Conservation (phyloP, 2,888 invertebrate species). For the Blastobasis adustella region DNA sequence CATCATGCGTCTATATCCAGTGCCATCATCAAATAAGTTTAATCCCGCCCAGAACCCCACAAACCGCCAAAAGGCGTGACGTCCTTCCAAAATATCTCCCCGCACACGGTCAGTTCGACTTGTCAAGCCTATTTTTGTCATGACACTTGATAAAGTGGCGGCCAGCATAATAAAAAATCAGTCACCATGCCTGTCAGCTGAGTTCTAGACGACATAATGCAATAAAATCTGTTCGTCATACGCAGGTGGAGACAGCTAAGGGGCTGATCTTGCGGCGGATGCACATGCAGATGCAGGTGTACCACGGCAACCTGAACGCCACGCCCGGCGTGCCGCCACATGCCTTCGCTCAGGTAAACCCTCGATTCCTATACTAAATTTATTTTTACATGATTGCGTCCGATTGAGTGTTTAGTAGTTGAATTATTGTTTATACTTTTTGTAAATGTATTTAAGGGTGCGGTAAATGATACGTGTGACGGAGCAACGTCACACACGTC, state of each 20-base stretch:
- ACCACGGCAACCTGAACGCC: slow-evolving; percentile 26
- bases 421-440: background rate
- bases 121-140: too few relatives aligned
- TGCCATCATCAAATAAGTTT: too few relatives aligned
- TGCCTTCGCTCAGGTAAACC: slow-evolving; percentile 51
- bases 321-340: slow-evolving; percentile 37
- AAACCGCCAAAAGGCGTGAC: too few relatives aligned
- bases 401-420: background rate
- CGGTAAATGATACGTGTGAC: too few relatives aligned
- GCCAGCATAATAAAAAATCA: too few relatives aligned
- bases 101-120: too few relatives aligned
- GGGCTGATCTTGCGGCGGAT: slow-evolving; percentile 36
- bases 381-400: background rate
- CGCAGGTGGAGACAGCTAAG: slow-evolving; percentile 58
- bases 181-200: slow-evolving; percentile 36
- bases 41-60: too few relatives aligned
- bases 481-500: too few relatives aligned
- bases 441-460: too few relatives aligned
- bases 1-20: too few relatives aligned
- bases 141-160: too few relatives aligned
- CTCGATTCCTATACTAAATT: background rate
- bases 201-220: slow-evolving; percentile 57
- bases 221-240: slow-evolving; percentile 50
- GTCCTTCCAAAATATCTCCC: too few relatives aligned
- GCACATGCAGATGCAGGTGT: slow-evolving; percentile 47